Evolutionary conservation across 2,113 vertebrate species (phyloP).

Genomic region (Corvus cornix): DNA sequence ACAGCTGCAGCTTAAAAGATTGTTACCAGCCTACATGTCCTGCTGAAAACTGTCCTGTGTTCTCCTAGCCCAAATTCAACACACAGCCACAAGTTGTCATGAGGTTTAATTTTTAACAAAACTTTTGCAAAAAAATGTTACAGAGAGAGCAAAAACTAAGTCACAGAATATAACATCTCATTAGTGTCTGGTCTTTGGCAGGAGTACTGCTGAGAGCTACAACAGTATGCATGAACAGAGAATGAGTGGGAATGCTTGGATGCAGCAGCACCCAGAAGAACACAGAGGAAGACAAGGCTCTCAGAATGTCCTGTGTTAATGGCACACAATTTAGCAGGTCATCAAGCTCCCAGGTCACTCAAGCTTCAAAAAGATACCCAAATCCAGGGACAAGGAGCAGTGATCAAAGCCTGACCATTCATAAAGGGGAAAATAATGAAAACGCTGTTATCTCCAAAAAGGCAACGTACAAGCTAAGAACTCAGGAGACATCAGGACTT

Average conservation of each 20-base stretch:
- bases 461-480: background rate
- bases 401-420: background rate
- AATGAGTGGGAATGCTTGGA: background rate
- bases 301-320: background rate
- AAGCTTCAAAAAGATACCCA: background rate
- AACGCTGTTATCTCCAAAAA: background rate
- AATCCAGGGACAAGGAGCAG: background rate
- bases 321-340: background rate
- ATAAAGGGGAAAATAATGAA: background rate
- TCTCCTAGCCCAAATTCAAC: background rate
- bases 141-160: background rate
- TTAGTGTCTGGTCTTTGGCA: background rate
- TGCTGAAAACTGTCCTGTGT: background rate
- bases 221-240: rapidly evolving
- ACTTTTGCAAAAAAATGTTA: background rate
- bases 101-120: background rate
- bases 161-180: background rate
- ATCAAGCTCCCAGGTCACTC: background rate
- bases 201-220: background rate
- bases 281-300: background rate
- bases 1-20: background rate
- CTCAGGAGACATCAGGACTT: background rate
- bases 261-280: background rate
- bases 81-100: background rate
- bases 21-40: background rate